Evolutionary conservation across 2,888 invertebrate genomes (phyloP).

Genomic region (Pollenia angustigena): DNA sequence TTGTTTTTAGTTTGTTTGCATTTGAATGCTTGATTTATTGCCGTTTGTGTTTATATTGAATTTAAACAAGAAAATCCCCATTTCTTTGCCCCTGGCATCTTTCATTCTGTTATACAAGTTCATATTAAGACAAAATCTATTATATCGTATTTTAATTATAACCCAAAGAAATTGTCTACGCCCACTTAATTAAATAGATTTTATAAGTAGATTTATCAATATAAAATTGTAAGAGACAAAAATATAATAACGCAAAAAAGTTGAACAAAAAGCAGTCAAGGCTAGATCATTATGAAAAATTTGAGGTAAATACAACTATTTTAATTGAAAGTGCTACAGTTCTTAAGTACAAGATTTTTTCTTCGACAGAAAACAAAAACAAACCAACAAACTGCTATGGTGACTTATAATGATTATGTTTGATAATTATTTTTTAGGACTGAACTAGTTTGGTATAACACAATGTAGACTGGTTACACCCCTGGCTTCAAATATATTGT

Average conservation of each 20-base stretch:
- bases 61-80: constrained; percentile 47
- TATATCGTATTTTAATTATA: constrained; percentile 49
- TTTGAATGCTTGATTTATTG: constrained; percentile 54
- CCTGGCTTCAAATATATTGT: no score
- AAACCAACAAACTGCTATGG: no score
- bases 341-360: no score
- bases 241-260: background rate
- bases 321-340: background rate
- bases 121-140: constrained; percentile 48
- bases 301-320: background rate
- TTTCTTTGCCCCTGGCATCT: constrained; percentile 38
- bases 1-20: constrained; percentile 22
- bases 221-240: background rate
- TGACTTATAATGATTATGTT: no score
- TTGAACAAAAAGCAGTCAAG: constrained; percentile 1
- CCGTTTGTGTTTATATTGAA: constrained; percentile 47
- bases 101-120: constrained; percentile 10
- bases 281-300: background rate
- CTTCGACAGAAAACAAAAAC: no score
- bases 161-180: constrained; percentile 36
- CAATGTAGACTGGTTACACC: no score
- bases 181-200: background rate
- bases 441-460: no score
- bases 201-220: constrained; percentile 21
- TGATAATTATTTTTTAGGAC: no score